Conservation (phyloP, 2,113 vertebrate genomes). For the Labeo catla region DNA sequence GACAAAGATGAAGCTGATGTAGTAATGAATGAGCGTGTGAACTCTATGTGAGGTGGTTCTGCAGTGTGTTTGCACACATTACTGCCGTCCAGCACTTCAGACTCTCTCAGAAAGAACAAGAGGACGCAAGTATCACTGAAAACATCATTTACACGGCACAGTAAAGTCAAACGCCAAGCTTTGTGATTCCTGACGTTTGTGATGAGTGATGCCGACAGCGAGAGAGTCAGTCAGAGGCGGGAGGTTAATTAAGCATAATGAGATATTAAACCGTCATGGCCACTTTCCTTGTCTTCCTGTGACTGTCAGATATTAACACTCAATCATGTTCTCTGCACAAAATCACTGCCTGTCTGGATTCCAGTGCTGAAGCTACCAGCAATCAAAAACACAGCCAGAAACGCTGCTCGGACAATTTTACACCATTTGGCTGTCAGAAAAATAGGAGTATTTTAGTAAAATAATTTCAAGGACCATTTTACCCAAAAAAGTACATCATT, state of each 20-base stretch:
- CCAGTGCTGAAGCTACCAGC: background rate
- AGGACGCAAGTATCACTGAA: background rate
- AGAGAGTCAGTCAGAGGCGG: conserved; percentile 16
- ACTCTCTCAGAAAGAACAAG: background rate
- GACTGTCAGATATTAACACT: conserved; percentile 33
- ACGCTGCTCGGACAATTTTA: background rate
- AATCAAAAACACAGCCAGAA: background rate
- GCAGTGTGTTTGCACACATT: background rate
- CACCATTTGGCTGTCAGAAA: background rate
- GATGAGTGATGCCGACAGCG: conserved; percentile 38
- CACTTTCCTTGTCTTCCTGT: conserved; percentile 27
- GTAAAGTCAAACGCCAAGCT: conserved; percentile 5
- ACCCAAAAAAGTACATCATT: background rate
- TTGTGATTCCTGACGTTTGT: background rate
- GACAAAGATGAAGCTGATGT: background rate
- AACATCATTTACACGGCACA: background rate
- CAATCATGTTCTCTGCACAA: conserved; percentile 32
- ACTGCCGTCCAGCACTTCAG: background rate
- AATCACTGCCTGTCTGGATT: background rate
- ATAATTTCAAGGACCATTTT: background rate
- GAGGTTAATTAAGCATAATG: conserved; percentile 54
- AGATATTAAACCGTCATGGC: conserved; percentile 45
- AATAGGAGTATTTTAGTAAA: background rate
- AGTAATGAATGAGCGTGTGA: background rate
- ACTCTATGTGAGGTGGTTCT: too few relatives aligned